A percentile compares a stretch with the other conserved stretches of the same genome.
Evolutionary conservation across 2,113 vertebrate species (phyloP).

Genomic region (Ciconia maguari): DNA sequence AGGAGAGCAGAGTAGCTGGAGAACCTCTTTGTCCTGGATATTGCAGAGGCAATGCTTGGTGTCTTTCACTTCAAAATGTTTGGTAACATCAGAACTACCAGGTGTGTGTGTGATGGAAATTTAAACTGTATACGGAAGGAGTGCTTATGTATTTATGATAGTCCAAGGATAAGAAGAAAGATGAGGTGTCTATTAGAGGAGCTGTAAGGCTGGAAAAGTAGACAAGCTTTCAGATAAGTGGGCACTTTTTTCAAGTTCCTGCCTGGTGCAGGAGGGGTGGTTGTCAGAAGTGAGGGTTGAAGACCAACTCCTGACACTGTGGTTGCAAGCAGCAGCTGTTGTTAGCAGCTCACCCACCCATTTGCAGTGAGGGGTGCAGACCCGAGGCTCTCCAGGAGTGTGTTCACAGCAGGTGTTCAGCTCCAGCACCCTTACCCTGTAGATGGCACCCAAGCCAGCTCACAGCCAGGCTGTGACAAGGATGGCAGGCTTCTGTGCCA

Average conservation of each 20-base stretch:
- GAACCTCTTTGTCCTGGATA: neutral
- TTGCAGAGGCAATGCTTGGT: neutral
- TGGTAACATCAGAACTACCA: neutral
- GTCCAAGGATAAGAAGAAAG: neutral
- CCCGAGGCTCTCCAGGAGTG: rapidly evolving
- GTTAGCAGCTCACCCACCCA: neutral
- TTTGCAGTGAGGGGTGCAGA: neutral
- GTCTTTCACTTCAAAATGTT: neutral
- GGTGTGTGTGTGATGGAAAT: neutral
- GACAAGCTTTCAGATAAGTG: neutral
- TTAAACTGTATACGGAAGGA: neutral
- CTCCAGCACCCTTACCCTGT: neutral
- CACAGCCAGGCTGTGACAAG: neutral
- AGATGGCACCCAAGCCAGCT: constrained; percentile 12
- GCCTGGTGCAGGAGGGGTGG: neutral
- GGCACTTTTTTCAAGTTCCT: neutral
- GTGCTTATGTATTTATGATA: neutral
- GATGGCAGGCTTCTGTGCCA: neutral
- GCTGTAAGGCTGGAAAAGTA: neutral
- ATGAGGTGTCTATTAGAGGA: neutral
- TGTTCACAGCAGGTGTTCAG: neutral
- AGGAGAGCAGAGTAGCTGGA: neutral
- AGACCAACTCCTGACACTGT: neutral
- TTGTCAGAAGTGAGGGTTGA: neutral
- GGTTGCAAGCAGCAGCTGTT: neutral